Base-by-base conservation (phyloP, 2,888 invertebrate genomes). In the Pseudanteris insignis region DNA sequence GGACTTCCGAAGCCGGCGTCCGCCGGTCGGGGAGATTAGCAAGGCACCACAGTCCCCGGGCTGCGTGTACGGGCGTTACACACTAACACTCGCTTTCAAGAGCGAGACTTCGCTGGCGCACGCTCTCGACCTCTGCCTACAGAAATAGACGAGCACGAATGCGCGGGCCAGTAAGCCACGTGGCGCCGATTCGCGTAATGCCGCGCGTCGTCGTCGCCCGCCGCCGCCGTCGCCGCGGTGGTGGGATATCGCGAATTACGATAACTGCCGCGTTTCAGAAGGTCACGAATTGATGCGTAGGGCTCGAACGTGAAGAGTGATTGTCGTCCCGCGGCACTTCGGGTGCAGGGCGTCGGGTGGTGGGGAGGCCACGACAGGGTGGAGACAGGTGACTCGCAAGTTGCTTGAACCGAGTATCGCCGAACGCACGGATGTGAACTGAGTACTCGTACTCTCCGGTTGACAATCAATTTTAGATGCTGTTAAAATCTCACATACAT, bases 121-220 rank as follows among this genome's bases (percentile, higher is more conserved):
- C 54, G 54, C 53, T 37, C 38, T 44, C 60, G 60, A 54, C 60
- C 60, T 60, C 48, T 60, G 53, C 38, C 60, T 54, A 60, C 60
- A 48, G 60, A 60, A 60, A 60, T 60, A 60, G 60, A 60, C 60
- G 30, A 60, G 48, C 48, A 53, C 54, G 53, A 53, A 34, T 60
- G 60, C 60, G 60, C 60, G 60, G 41, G 60, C 48, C 60, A 43
- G 53, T 48, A 32, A 36, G 43, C 13, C 53, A 47, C 47, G 32
- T 48, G 36, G 38, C 37, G 47, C 30, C 34, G 36, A 36, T 37
- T 60, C 53, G 44, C 60, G 37, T 44, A 33, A 43, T 44, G 26
- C 44, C 15, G 32, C 38, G 44, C 37, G 43, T 38, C 53, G 53
- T 54, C 54, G 48, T 60, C 60, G 54, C n/a, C n/a, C n/a, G n/a